Percentiles rank a stretch among this genome's conserved stretches.
Conservation (phyloP, 2,888 invertebrate species). For the Encarsia formosa region DNA sequence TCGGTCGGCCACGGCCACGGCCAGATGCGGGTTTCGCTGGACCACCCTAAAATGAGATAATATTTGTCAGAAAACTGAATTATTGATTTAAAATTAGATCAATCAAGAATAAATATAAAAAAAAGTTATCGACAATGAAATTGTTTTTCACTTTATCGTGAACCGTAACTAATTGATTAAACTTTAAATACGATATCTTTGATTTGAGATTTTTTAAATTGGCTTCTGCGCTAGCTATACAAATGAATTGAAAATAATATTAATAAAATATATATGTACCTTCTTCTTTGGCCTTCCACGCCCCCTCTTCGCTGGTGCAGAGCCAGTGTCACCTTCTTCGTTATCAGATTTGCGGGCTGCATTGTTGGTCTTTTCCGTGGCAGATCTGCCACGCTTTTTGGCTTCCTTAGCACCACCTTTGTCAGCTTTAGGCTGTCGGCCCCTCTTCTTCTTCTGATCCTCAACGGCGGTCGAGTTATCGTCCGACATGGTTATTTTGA, state of each 20-base stretch:
- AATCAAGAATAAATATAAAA: too few species aligned
- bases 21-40: constrained; percentile 40
- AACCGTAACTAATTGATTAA: too few species aligned
- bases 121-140: too few species aligned
- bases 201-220: too few species aligned
- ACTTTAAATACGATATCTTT: too few species aligned
- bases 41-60: too few species aligned
- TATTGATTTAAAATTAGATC: too few species aligned
- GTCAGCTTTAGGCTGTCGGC: constrained; percentile 46
- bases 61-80: too few species aligned
- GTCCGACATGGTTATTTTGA: constrained; percentile 44
- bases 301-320: constrained; percentile 48
- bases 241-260: too few species aligned
- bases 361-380: constrained; percentile 45
- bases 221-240: too few species aligned
- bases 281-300: constrained; percentile 50
- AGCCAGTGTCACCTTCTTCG: constrained; percentile 45
- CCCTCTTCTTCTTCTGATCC: constrained; percentile 50
- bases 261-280: constrained; percentile 40
- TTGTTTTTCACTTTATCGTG: too few species aligned
- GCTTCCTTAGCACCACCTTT: constrained; percentile 44
- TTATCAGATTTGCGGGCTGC: constrained; percentile 45
- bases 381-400: constrained; percentile 46
- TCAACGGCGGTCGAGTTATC: constrained; percentile 48
- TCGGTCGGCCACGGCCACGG: constrained; percentile 47